These are phyloP conservation scores for Charina bottae DNA, from an alignment of 2,113 vertebrate genomes.

Conservation along the genomic window DNA sequence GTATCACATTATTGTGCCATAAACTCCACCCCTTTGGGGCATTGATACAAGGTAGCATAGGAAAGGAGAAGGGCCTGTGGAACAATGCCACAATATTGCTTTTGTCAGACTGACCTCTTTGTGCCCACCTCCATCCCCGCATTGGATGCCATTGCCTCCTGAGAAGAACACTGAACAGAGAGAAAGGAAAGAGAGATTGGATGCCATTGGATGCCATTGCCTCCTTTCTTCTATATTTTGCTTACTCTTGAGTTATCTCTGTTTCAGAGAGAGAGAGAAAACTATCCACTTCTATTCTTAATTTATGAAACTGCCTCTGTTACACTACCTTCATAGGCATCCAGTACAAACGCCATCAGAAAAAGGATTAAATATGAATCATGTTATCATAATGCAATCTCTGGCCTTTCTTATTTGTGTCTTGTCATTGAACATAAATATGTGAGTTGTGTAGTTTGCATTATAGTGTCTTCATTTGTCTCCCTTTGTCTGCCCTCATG, in stretches of 20 bases:
- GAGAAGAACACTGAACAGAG: not conserved
- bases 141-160: not conserved
- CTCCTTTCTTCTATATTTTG: not conserved
- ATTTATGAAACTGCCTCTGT: not conserved
- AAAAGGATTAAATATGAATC: not conserved
- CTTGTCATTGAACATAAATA: not conserved
- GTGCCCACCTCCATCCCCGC: not conserved
- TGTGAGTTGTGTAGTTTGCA: not conserved
- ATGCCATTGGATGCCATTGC: too few relatives aligned
- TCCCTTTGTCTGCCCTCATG: not conserved
- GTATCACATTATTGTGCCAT: not conserved
- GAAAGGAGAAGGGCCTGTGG: not conserved
- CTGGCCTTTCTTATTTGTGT: not conserved
- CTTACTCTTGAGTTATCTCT: not conserved
- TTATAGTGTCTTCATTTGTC: not conserved
- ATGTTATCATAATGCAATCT: not conserved
- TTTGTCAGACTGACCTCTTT: not conserved
- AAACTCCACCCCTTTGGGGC: not conserved
- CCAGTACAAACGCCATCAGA: not conserved
- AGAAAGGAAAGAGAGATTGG: not conserved
- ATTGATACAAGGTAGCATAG: not conserved
- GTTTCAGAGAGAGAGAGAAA: not conserved
- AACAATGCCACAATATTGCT: not conserved
- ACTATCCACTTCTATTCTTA: not conserved
- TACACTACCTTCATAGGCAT: not conserved